Evolutionary conservation across 2,888 invertebrate species (phyloP), one percentile per base, ranked within the genome.

Genomic region (Drosophila koepferae): DNA sequence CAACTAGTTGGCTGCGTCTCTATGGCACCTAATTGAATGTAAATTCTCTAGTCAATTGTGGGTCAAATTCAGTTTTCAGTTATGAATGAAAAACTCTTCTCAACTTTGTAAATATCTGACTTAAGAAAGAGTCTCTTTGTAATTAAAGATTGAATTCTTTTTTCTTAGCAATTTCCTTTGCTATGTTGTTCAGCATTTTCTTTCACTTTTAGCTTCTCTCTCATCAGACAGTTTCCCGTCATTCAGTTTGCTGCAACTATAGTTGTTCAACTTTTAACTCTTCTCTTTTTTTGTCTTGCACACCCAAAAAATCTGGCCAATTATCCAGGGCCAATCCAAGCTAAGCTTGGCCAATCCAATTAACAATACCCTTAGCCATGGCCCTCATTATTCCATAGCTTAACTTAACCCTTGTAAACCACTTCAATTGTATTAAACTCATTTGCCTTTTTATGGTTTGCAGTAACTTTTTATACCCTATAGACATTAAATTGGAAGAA

Each of bases 391-490:
- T 59, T 44, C 44, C 23, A 53, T 38, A 56, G 63, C 59, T 66
- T 60, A 67, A 66, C 72, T 80, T 74, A 73, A 78, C 76, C 76
- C 74, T 72, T 54, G 64, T 54, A 49, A 58, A 64, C 68, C 84
- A 70, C 84, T 86, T 80, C 80, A 85, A 82, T 86, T 85, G 79
- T 74, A 81, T 84, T 73, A 84, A 79, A 73, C 78, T 79, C 74
- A 79, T 86, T 83, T 78, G 80, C 64, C 66, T 65, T 62, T 63
- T 73, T 62, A 40, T n/a, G 53, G 51, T 12, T 43, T 18, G 44
- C 46, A 58, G 40, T 48, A 61, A 49, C 70, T 43, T 55, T 38
- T 1, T 1, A 55, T 64, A 67, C 56, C 56, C 67, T 36, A 8
- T 28, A 41, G 5, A 6, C 9, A 49, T 48, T 5, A 49, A 36